Conservation (phyloP, 2,113 vertebrate genomes). For the Passer domesticus region DNA sequence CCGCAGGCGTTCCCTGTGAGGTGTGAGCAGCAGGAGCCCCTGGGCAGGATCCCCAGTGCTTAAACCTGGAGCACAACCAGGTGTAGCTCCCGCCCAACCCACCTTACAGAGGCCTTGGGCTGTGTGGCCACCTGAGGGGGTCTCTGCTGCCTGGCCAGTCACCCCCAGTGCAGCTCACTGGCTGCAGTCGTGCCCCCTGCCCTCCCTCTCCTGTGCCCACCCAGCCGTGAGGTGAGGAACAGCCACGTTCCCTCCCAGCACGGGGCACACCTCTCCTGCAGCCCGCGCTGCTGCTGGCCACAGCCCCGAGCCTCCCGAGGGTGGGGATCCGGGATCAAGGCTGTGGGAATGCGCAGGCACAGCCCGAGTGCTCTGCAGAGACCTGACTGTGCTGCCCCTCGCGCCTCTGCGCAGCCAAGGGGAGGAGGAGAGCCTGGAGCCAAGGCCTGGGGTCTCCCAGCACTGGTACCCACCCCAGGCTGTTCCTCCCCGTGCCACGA, state of each 20-base stretch:
- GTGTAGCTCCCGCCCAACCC: rapidly evolving
- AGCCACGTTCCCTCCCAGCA: neutral
- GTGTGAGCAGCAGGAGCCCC: neutral
- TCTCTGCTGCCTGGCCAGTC: neutral
- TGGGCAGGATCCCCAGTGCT: neutral
- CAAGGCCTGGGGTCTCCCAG: neutral
- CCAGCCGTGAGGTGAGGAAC: neutral
- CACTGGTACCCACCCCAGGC: rapidly evolving
- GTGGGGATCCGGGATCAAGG: rapidly evolving
- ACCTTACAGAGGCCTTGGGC: neutral
- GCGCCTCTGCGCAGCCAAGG: neutral
- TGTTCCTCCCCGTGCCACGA: neutral
- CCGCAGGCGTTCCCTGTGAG: rapidly evolving
- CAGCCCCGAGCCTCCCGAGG: neutral
- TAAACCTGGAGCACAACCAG: rapidly evolving
- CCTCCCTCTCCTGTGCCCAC: neutral
- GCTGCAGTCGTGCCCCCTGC: neutral
- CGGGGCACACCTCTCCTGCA: neutral
- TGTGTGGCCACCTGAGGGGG: neutral
- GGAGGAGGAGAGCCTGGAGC: neutral
- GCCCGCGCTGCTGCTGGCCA: rapidly evolving
- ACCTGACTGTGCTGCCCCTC: rapidly evolving
- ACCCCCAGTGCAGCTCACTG: neutral
- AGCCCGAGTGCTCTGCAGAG: neutral
- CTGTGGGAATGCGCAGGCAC: neutral